Base-by-base conservation (phyloP, 2,888 invertebrate species). In the Lasioglossum pauxillum region DNA sequence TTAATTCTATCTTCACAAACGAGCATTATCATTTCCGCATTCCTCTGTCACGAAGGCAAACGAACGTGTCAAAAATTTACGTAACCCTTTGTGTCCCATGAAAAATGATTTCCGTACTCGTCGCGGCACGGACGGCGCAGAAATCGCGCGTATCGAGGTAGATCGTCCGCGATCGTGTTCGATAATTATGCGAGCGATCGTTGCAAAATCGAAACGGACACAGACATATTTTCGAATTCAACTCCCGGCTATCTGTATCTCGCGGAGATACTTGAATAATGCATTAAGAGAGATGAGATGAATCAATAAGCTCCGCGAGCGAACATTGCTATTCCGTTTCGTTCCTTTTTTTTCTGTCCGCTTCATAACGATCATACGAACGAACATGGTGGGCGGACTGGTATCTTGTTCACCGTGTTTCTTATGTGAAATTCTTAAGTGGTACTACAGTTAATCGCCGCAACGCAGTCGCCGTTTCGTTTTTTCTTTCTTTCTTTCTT, bases 331-430 rank as follows among this genome's bases (percentile, higher is more conserved):
- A 83, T 85, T 85, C 64, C 27, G 53, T 83, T 75, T 69, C 73
- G 49, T 64, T 78, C 49, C n/a, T 79, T 49, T 41, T 41, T 72
- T 72, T 78, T 35, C 10, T 38, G n/a, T 27, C 60, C 44, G 38
- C 73, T 67, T 82, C 73, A 53, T 78, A 78, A 81, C 73, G 71
- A 83, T 78, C 81, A 83, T 79, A 80, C 53, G 79, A 86, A 82
- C 80, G 81, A 84, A 83, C 76, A 80, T 84, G 80, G 84, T 89
- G 88, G 89, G 89, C 89, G 88, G 84, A 89, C 88, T 88, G 88
- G 88, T 88, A 84, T 84, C 87, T 86, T 79, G 83, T 84, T 84
- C 83, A 75, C 27, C 80, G 75, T 82, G 83, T 75, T 85, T 79
- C 83, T 89, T 87, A 83, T 75, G 74, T 84, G 83, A 84, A 89